Evolutionary conservation across 2,888 invertebrate species (phyloP), one percentile per base, ranked within the genome.

Genomic region (Cheilosia vulpina): DNA sequence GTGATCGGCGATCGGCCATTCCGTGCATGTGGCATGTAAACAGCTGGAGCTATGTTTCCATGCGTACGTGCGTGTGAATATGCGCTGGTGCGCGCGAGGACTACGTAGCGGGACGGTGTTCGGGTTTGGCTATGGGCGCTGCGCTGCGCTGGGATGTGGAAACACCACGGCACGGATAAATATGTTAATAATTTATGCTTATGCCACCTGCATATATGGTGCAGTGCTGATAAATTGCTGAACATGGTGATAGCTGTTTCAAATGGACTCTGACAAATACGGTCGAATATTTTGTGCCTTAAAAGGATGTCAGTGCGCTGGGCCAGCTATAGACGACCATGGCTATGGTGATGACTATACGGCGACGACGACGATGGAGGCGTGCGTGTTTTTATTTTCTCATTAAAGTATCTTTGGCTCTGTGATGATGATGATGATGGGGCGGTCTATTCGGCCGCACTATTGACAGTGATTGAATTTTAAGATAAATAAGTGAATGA

Each of bases 191-290:
- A 87, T 88, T 87, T 88, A 88, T 87, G 84, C 87, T 83, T 88
- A 71, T 88, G 85, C 88, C 88, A 88, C 88, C 88, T 87, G 88
- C 88, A 79, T 87, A 87, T 87, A 88, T 87, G 87, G 88, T 87
- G 78, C 84, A 76, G 82, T 72, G 79, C 82, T 87, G 88, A 88
- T 87, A 88, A 88, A 88, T 88, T 87, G 87, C 85, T 87, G 80
- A 87, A 87, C 84, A 88, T 88, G 88, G 87, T 87, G 88, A 87
- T 88, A 88, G 87, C 87, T 83, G 85, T 87, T 87, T 78, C 76
- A 88, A 88, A 87, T 88, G 85, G 88, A 82, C 87, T 87, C 85
- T 87, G 88, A 88, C 88, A 88, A 87, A 88, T 88, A 87, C 80
- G 88, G 87, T 71, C 85, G 80, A 88, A 83, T 87, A 87, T 87